Conservation (phyloP, 2,888 invertebrate species). For the Boloria selene region DNA sequence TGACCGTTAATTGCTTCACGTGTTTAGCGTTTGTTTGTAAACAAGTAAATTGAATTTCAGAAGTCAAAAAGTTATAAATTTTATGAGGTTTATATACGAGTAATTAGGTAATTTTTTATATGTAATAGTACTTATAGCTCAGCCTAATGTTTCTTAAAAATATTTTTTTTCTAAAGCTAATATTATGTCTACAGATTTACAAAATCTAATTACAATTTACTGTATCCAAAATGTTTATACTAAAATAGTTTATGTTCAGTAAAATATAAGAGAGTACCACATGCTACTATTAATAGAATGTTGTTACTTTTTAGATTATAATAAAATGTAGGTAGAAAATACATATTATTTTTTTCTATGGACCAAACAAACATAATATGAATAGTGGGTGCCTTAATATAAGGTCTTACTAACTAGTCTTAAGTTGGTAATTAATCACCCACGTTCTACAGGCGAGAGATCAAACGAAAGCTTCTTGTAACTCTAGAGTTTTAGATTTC, state of each 20-base stretch:
- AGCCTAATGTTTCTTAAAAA: too few species aligned
- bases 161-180: too few species aligned
- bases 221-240: too few species aligned
- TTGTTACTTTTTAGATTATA: too few species aligned
- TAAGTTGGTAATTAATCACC: constrained; percentile 29
- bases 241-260: too few species aligned
- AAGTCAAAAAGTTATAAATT: background rate
- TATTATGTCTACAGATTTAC: too few species aligned
- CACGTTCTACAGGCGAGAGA: constrained; percentile 19
- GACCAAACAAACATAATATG: background rate
- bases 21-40: constrained; percentile 3
- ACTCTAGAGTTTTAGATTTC: constrained; percentile 3
- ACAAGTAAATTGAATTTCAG: constrained; percentile 3
- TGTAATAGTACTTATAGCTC: too few species aligned
- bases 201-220: too few species aligned
- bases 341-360: background rate
- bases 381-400: background rate
- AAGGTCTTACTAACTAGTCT: constrained; percentile 7
- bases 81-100: background rate
- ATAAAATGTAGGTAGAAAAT: too few species aligned
- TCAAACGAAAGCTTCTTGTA: constrained; percentile 27
- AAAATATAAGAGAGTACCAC: too few species aligned
- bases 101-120: too few species aligned
- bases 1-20: constrained; percentile 9
- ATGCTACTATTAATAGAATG: too few species aligned